These are phyloP conservation scores for Calliscelio sp. DNA, from an alignment of 2,888 invertebrate species.

Conservation along the genomic window DNA sequence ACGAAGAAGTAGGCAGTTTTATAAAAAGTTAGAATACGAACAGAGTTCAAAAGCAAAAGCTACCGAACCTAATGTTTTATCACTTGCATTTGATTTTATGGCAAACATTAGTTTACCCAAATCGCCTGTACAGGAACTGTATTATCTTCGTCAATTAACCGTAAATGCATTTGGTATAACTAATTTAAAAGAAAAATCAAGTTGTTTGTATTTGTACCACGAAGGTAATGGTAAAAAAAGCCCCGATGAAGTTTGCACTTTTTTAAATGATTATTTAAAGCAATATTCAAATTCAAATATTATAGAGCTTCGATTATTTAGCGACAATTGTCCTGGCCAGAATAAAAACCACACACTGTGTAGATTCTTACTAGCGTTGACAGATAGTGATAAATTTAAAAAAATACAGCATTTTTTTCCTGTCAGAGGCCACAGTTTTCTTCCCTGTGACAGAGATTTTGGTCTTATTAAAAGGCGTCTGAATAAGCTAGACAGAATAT, in stretches of 20 bases:
- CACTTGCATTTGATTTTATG: slow-evolving; percentile 25
- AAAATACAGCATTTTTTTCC: slow-evolving; percentile 1
- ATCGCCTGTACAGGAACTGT: slow-evolving; percentile 31
- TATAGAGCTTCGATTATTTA: slow-evolving; percentile 1
- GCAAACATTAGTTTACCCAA: slow-evolving; percentile 15
- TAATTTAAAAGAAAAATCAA: slow-evolving; percentile 6
- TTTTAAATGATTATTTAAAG: slow-evolving; percentile 18
- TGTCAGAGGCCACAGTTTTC: slow-evolving; percentile 2
- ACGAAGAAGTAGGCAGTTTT: slow-evolving; percentile 18
- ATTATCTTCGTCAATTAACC: slow-evolving; percentile 29
- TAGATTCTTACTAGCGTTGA: neutral
- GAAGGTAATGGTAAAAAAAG: slow-evolving; percentile 29
- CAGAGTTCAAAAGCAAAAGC: neutral
- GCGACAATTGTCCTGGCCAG: neutral
- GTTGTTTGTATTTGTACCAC: slow-evolving; percentile 18
- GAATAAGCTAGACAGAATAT: neutral
- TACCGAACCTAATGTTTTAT: slow-evolving; percentile 11
- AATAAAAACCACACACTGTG: neutral
- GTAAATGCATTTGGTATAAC: slow-evolving; percentile 19
- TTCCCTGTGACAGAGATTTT: slow-evolving; percentile 18
- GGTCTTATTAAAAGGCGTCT: neutral
- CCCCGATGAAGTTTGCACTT: slow-evolving; percentile 29
- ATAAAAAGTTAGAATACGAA: slow-evolving; percentile 15
- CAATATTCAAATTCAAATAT: neutral
- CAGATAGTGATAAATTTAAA: neutral